phyloP scores from a whole-genome alignment of 1,140 invertebrate species.

The Uloborus diversus region DNA sequence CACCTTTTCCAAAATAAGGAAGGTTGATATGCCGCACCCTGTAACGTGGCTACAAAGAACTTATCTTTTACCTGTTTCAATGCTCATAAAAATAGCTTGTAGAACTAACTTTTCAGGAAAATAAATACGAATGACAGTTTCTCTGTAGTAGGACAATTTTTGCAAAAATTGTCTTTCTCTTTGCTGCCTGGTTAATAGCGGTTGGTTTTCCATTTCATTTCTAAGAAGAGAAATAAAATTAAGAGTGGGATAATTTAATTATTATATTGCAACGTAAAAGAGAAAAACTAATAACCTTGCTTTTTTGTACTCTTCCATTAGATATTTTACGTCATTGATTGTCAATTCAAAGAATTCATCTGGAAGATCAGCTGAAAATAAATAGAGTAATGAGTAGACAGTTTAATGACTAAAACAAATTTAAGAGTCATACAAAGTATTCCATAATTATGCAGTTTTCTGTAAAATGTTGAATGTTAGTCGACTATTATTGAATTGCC shows the following conservation, averaged over 20 bases:
- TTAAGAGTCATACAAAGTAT: neutral
- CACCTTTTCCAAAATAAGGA: too few relatives aligned
- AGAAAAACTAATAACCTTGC: too few relatives aligned
- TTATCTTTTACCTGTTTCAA: slow-evolving; percentile 72
- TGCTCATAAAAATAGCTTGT: slow-evolving; percentile 79
- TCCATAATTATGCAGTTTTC: neutral
- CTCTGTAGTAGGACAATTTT: slow-evolving; percentile 74
- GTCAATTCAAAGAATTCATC: slow-evolving; percentile 87
- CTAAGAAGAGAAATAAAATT: slow-evolving; percentile 62
- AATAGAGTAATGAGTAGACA: slow-evolving; percentile 23
- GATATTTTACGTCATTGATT: slow-evolving; percentile 76
- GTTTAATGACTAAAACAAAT: too few relatives aligned
- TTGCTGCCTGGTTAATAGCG: slow-evolving; percentile 73
- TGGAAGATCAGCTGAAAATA: slow-evolving; percentile 72
- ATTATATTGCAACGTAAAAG: too few relatives aligned
- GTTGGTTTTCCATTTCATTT: slow-evolving; percentile 70
- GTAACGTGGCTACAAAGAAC: too few relatives aligned
- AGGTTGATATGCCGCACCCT: too few relatives aligned
- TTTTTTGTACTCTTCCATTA: slow-evolving; percentile 76
- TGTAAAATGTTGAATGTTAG: too few relatives aligned
- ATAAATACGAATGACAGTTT: slow-evolving; percentile 78
- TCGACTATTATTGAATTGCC: too few relatives aligned
- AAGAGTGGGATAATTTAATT: too few relatives aligned
- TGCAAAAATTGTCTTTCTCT: slow-evolving; percentile 72
- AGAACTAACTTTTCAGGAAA: slow-evolving; percentile 83